Conservation (phyloP, 64 coral and sea anemone genomes). For the Dendrophyllia cribrosa region DNA sequence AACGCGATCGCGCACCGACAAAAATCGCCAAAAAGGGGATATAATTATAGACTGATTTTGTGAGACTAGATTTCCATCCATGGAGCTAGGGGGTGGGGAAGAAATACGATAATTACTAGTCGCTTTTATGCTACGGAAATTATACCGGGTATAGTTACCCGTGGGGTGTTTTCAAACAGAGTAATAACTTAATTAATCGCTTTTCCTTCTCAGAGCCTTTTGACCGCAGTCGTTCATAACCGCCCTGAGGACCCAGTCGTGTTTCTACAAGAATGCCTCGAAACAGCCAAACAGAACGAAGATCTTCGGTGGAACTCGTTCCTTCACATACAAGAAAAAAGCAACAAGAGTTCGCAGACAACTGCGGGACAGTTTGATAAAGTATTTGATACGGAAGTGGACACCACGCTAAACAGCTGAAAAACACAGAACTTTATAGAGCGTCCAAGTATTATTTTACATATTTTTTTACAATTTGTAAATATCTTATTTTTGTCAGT, state of each 20-base stretch:
- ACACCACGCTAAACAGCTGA: conserved; percentile 4
- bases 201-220: conserved; percentile 69
- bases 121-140: too few species aligned
- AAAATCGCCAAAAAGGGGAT: neutral
- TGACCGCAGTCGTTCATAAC: conserved; percentile 83
- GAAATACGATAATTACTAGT: too few species aligned
- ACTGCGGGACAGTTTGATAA: conserved; percentile 77
- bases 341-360: conserved; percentile 67
- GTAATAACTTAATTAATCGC: neutral
- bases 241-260: conserved; percentile 79
- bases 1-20: neutral
- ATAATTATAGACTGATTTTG: neutral
- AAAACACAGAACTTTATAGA: neutral
- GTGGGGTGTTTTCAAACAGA: neutral
- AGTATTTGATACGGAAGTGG: conserved; percentile 86
- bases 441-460: neutral
- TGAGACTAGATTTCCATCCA: too few species aligned
- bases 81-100: too few species aligned
- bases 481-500: neutral
- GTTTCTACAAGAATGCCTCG: conserved; percentile 84
- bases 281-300: conserved; percentile 72
- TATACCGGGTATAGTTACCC: neutral
- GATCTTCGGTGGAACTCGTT: conserved; percentile 85
- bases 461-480: neutral
- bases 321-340: conserved; percentile 47